Percentiles rank a stretch among this genome's conserved stretches.
These are phyloP conservation scores for Yponomeuta evonymella DNA, from an alignment of 2,888 invertebrate genomes.

Conservation along the genomic window DNA sequence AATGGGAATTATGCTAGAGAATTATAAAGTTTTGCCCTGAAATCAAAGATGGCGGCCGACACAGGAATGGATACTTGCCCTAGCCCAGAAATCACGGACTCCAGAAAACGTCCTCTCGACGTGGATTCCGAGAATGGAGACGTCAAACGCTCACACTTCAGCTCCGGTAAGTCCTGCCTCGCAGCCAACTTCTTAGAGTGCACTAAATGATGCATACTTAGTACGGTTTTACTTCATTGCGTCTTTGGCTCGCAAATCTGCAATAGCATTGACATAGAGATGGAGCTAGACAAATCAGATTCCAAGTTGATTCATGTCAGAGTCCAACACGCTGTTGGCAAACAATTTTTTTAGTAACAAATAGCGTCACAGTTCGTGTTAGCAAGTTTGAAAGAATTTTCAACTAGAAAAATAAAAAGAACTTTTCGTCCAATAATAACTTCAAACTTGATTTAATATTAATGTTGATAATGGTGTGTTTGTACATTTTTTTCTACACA, in stretches of 20 bases:
- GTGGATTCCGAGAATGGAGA: conserved; percentile 91
- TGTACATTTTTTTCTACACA: neutral
- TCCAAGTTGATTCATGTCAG: conserved; percentile 69
- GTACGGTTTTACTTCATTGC: conserved; percentile 49
- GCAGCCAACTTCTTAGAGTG: neutral
- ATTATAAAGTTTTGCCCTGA: conserved; percentile 75
- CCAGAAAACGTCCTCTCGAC: conserved; percentile 92
- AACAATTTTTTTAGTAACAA: conserved; percentile 20
- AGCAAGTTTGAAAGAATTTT: neutral
- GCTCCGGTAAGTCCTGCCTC: conserved; percentile 82
- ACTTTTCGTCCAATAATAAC: no score
- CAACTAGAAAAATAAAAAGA: neutral
- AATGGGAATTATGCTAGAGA: conserved; percentile 76
- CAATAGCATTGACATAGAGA: conserved; percentile 61
- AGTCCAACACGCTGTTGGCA: conserved; percentile 55
- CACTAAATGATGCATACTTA: neutral
- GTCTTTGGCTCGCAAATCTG: conserved; percentile 59
- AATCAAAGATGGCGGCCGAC: conserved; percentile 91
- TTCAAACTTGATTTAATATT: no score
- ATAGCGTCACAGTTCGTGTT: neutral
- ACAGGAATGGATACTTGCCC: conserved; percentile 96
- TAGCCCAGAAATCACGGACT: conserved; percentile 93
- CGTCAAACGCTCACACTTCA: conserved; percentile 93
- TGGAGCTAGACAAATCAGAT: conserved; percentile 9
- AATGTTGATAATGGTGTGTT: no score